A percentile compares a stretch with the other conserved stretches of the same genome.
These are phyloP conservation scores for Saccopteryx bilineata DNA, from an alignment of 2,113 vertebrate species.

Conservation along the genomic window DNA sequence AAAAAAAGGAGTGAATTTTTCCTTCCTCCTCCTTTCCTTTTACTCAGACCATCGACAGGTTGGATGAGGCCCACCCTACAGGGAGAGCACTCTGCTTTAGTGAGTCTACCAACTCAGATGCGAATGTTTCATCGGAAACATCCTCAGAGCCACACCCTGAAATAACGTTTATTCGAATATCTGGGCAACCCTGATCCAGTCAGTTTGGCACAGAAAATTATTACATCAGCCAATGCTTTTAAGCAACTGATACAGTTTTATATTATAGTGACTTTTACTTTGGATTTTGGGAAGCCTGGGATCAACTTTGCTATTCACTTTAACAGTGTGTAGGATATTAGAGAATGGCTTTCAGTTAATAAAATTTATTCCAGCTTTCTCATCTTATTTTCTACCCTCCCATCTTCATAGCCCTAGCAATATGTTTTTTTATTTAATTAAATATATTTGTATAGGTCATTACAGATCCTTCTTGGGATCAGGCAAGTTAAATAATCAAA, in stretches of 20 bases:
- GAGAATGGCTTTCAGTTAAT: background rate
- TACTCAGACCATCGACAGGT: background rate
- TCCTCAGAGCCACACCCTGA: background rate
- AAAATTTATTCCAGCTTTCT: background rate
- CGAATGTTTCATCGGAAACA: background rate
- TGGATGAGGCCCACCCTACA: background rate
- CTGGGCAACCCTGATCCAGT: background rate
- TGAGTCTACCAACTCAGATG: background rate
- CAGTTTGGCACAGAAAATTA: background rate
- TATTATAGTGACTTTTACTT: background rate
- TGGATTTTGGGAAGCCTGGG: background rate
- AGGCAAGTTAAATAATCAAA: background rate
- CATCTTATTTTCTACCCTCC: background rate
- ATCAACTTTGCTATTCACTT: background rate
- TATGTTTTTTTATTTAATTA: background rate
- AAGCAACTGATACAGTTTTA: background rate
- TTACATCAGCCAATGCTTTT: background rate
- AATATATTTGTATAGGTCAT: slow-evolving; percentile 13
- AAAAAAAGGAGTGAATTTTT: background rate
- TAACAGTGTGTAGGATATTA: background rate
- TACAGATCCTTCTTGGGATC: background rate
- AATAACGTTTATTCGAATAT: background rate
- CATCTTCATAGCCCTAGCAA: background rate
- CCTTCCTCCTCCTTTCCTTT: background rate
- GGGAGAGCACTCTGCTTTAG: background rate